Conservation (phyloP, 2,797 vertebrate species). For the Gobionotothen gibberifrons region DNA sequence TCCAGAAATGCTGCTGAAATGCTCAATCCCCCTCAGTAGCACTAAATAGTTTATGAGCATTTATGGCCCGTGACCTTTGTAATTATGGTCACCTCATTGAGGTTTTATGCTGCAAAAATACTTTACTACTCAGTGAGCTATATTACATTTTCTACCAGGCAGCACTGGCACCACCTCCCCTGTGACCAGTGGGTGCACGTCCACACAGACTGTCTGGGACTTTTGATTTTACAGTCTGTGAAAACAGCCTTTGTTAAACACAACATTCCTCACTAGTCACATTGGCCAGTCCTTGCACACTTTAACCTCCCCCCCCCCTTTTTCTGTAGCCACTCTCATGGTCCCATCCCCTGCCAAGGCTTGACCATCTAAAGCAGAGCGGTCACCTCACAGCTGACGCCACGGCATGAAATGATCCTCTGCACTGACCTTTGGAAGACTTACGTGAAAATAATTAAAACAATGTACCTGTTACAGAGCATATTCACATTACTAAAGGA, state of each 20-base stretch:
- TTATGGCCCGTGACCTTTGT: conserved; percentile 71
- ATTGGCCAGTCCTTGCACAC: conserved; percentile 71
- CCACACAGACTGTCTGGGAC: conserved; percentile 73
- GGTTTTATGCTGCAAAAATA: conserved; percentile 61
- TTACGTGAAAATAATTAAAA: conserved; percentile 52
- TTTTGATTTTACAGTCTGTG: conserved; percentile 81
- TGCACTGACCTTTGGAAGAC: conserved; percentile 62
- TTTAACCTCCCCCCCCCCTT: conserved; percentile 33
- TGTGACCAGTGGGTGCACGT: conserved; percentile 77
- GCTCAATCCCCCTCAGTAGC: conserved; percentile 37
- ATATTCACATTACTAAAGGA: conserved; percentile 13
- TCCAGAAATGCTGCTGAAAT: conserved; percentile 22
- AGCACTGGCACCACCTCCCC: conserved; percentile 70
- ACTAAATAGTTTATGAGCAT: conserved; percentile 67
- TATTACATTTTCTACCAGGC: conserved; percentile 60
- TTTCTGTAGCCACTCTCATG: conserved; percentile 36
- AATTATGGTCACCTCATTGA: conserved; percentile 65
- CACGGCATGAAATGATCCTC: conserved; percentile 62
- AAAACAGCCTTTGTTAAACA: conserved; percentile 84
- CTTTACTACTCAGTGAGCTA: conserved; percentile 46
- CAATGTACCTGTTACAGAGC: conserved; percentile 21
- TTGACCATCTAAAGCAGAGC: conserved; percentile 62
- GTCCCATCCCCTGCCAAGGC: conserved; percentile 62
- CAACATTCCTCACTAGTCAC: conserved; percentile 80
- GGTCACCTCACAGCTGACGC: conserved; percentile 72